These are phyloP conservation scores for Lasioglossum oenotherae DNA, from an alignment of 2,888 invertebrate species.

Conservation along the genomic window DNA sequence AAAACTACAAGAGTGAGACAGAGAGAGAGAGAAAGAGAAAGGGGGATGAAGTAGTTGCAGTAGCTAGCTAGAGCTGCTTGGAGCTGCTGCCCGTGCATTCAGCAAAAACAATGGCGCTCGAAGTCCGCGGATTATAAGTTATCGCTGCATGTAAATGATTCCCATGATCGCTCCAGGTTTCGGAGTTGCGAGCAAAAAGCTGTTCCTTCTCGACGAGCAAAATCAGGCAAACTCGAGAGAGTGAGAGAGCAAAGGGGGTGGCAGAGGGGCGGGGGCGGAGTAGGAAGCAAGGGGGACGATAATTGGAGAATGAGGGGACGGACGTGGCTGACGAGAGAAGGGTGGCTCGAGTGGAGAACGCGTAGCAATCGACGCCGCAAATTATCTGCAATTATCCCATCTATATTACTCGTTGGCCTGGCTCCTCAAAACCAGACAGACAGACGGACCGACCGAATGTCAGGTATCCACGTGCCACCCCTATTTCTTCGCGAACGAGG, in stretches of 20 bases:
- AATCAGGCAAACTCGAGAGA: constrained; percentile 60
- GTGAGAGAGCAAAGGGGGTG: constrained; percentile 58
- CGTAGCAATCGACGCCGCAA: constrained; percentile 74
- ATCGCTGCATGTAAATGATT: constrained; percentile 59
- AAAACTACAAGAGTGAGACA: constrained; percentile 11
- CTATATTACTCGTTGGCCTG: constrained; percentile 68
- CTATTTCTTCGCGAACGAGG: constrained; percentile 31
- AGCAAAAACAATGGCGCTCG: constrained; percentile 49
- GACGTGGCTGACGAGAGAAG: constrained; percentile 61
- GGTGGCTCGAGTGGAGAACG: constrained; percentile 66
- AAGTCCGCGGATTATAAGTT: constrained; percentile 50
- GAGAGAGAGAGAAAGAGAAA: too few relatives aligned
- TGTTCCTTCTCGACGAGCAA: constrained; percentile 60
- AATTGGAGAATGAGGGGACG: constrained; percentile 65
- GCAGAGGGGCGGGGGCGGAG: constrained; percentile 30
- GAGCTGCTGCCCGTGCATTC: background rate
- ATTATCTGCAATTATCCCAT: constrained; percentile 74
- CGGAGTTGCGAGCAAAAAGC: constrained; percentile 53
- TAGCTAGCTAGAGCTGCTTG: background rate
- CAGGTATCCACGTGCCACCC: constrained; percentile 57
- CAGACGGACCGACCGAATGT: constrained; percentile 55
- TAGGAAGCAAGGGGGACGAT: constrained; percentile 63
- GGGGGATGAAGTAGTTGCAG: background rate
- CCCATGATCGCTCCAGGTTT: constrained; percentile 50
- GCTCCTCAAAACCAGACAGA: constrained; percentile 63